These are phyloP conservation scores for Dreissena polymorpha DNA, from an alignment of 1,140 invertebrate species.

Conservation along the genomic window DNA sequence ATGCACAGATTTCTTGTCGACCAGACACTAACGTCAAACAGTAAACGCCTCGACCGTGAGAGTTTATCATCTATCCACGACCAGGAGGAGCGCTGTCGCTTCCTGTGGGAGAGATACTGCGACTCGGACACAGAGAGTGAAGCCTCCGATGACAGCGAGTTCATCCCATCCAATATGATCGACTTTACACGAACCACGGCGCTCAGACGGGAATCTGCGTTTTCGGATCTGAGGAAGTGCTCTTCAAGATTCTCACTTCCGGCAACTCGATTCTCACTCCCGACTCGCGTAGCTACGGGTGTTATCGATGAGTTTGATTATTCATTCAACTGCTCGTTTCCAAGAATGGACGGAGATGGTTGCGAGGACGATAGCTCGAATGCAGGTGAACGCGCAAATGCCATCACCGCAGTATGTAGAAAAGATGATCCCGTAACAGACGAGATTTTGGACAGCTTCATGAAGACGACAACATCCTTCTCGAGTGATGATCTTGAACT, in stretches of 20 bases:
- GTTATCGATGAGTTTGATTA: conserved; percentile 31
- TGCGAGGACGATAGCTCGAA: conserved; percentile 15
- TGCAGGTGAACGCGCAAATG: neutral
- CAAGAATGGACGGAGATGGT: conserved; percentile 32
- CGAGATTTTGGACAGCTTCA: neutral
- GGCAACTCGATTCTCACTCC: conserved; percentile 10
- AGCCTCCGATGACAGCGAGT: conserved; percentile 13
- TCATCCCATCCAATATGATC: neutral
- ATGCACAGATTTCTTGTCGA: conserved; percentile 48
- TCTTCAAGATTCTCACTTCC: neutral
- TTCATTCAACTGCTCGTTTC: conserved; percentile 47
- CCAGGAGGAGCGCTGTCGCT: conserved; percentile 34
- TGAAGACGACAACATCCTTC: neutral
- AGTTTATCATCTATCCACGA: conserved; percentile 26
- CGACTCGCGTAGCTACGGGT: conserved; percentile 7
- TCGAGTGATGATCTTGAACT: no score
- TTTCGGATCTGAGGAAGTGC: conserved; percentile 8
- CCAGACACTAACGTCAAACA: conserved; percentile 4
- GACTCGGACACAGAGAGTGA: conserved; percentile 1
- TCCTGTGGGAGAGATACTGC: conserved; percentile 7
- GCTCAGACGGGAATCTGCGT: conserved; percentile 41
- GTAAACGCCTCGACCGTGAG: conserved; percentile 25
- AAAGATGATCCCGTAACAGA: neutral
- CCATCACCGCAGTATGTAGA: neutral
- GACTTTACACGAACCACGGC: neutral